phyloP scores from a whole-genome alignment of 2,888 invertebrate species.

The Zeuzera pyrina region DNA sequence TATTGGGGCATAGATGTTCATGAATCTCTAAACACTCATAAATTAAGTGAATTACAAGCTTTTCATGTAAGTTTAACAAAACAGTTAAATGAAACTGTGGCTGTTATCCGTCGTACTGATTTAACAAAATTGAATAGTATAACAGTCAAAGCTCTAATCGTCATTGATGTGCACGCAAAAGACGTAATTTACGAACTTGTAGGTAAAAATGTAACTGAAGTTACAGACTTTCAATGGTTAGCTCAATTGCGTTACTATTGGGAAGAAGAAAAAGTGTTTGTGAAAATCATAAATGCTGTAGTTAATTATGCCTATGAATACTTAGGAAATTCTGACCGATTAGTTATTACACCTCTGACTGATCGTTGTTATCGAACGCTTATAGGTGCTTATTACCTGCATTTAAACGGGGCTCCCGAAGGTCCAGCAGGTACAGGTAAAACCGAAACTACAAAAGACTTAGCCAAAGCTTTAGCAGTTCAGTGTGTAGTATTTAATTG shows the following conservation, averaged over 20 bases:
- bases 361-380: constrained; percentile 88
- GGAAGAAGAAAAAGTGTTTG: constrained; percentile 77
- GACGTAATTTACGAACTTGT: constrained; percentile 82
- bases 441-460: constrained; percentile 93
- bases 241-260: constrained; percentile 88
- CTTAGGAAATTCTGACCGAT: constrained; percentile 83
- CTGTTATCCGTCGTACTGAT: constrained; percentile 79
- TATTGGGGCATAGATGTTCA: constrained; percentile 89
- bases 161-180: constrained; percentile 89
- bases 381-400: constrained; percentile 86
- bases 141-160: constrained; percentile 86
- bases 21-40: constrained; percentile 74
- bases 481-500: constrained; percentile 93
- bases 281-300: constrained; percentile 85
- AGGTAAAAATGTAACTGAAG: constrained; percentile 76
- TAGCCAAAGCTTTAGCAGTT: constrained; percentile 92
- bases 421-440: constrained; percentile 92
- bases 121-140: constrained; percentile 81
- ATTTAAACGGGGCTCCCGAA: constrained; percentile 88
- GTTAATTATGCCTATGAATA: constrained; percentile 89
- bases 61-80: constrained; percentile 70
- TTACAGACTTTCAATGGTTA: constrained; percentile 88
- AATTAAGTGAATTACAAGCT: constrained; percentile 66
- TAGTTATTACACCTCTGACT: constrained; percentile 83
- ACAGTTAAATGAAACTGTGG: constrained; percentile 83